phyloP scores from a whole-genome alignment of 2,888 invertebrate genomes.

The Taenaris catops region DNA sequence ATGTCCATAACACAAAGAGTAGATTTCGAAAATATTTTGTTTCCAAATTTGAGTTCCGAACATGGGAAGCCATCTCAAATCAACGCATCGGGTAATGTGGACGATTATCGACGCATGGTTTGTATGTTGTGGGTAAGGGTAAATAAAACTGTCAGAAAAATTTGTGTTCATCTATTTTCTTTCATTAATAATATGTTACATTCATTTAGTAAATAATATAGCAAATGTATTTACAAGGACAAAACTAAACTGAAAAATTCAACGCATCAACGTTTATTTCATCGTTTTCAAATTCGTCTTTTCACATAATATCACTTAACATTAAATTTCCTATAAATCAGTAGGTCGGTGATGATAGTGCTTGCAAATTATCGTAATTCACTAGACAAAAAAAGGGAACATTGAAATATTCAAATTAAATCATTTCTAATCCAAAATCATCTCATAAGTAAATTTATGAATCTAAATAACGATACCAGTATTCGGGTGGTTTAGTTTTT shows the following conservation, averaged over 20 bases:
- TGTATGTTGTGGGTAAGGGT: not conserved
- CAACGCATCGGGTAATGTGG: too few species aligned
- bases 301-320: constrained; percentile 76
- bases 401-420: too few species aligned
- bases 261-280: constrained; percentile 61
- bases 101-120: too few species aligned
- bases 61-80: too few species aligned
- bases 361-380: constrained; percentile 52
- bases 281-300: constrained; percentile 79
- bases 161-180: constrained; percentile 73
- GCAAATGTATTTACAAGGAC: constrained; percentile 80
- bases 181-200: constrained; percentile 79
- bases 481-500: too few species aligned
- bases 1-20: too few species aligned
- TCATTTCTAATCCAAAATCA: too few species aligned
- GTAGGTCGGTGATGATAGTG: constrained; percentile 59
- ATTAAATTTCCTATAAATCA: constrained; percentile 59
- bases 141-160: constrained; percentile 60
- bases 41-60: too few species aligned
- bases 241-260: constrained; percentile 70
- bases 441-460: too few species aligned
- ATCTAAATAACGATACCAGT: too few species aligned
- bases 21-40: too few species aligned
- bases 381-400: too few species aligned
- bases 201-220: constrained; percentile 78